These are phyloP conservation scores for Pelodiscus sinensis DNA, from an alignment of 2,113 vertebrate species.

Conservation along the genomic window DNA sequence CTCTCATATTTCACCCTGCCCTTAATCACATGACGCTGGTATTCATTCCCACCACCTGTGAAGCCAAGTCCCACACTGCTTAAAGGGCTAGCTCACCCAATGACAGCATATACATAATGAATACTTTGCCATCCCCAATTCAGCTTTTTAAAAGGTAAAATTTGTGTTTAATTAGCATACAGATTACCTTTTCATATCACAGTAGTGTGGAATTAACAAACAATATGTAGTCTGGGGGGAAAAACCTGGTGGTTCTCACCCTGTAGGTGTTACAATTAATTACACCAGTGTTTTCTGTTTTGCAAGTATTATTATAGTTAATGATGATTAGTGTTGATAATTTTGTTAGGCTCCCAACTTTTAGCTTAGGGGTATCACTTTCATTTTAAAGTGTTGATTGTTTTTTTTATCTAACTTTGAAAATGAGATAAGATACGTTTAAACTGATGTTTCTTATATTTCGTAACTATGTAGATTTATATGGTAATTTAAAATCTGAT, in stretches of 20 bases:
- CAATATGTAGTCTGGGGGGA: neutral
- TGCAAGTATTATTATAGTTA: slow-evolving; percentile 69
- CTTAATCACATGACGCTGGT: neutral
- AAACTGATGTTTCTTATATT: slow-evolving; percentile 68
- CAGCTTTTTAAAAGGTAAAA: neutral
- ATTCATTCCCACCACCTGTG: neutral
- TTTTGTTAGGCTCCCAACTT: slow-evolving; percentile 67
- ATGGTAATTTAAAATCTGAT: slow-evolving; percentile 80
- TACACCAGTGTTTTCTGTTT: slow-evolving; percentile 72
- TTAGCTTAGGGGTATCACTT: slow-evolving; percentile 72
- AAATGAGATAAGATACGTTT: slow-evolving; percentile 79
- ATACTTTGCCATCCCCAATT: neutral
- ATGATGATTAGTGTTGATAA: slow-evolving; percentile 77
- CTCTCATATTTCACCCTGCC: neutral
- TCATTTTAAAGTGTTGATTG: slow-evolving; percentile 73
- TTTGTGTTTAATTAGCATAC: neutral
- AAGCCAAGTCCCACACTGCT: neutral
- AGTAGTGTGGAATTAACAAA: slow-evolving; percentile 36
- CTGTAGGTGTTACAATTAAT: slow-evolving; percentile 76
- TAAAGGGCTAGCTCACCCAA: neutral
- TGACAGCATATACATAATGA: neutral
- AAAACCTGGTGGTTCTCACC: slow-evolving; percentile 45
- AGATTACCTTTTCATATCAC: slow-evolving; percentile 1
- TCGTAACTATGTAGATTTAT: slow-evolving; percentile 73
- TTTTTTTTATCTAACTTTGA: slow-evolving; percentile 79